Conservation (phyloP, 2,797 vertebrate species). For the Neopelma chrysocephalum region DNA sequence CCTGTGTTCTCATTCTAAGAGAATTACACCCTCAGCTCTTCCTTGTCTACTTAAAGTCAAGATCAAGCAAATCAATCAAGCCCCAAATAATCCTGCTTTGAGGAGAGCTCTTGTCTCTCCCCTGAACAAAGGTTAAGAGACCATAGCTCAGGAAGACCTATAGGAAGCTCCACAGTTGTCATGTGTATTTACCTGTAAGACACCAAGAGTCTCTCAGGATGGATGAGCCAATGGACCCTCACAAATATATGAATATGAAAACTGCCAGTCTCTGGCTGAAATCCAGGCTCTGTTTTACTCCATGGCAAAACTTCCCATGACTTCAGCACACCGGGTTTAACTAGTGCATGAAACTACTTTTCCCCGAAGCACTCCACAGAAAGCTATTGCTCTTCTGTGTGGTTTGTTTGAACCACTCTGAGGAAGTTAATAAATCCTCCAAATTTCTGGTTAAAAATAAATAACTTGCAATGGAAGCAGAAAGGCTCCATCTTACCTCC, state of each 20-base stretch:
- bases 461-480: constrained; percentile 43
- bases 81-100: not conserved
- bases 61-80: not conserved
- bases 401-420: not conserved
- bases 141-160: not conserved
- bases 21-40: not conserved
- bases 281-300: not conserved
- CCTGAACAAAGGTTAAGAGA: not conserved
- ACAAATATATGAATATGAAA: not conserved
- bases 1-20: not conserved
- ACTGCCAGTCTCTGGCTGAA: not conserved
- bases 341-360: constrained; percentile 12
- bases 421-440: constrained; percentile 55
- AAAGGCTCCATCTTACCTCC: constrained; percentile 36
- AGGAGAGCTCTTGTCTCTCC: not conserved
- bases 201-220: not conserved
- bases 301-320: constrained; percentile 12
- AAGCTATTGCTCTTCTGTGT: constrained; percentile 46
- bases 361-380: constrained; percentile 11
- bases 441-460: constrained; percentile 50
- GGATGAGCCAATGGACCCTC: not conserved
- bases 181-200: not conserved
- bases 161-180: not conserved
- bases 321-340: constrained; percentile 19
- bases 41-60: not conserved